These are phyloP conservation scores for honey bee (Apis mellifera) DNA, from an alignment of 1,140 invertebrate genomes.

Conservation along the genomic window DNA sequence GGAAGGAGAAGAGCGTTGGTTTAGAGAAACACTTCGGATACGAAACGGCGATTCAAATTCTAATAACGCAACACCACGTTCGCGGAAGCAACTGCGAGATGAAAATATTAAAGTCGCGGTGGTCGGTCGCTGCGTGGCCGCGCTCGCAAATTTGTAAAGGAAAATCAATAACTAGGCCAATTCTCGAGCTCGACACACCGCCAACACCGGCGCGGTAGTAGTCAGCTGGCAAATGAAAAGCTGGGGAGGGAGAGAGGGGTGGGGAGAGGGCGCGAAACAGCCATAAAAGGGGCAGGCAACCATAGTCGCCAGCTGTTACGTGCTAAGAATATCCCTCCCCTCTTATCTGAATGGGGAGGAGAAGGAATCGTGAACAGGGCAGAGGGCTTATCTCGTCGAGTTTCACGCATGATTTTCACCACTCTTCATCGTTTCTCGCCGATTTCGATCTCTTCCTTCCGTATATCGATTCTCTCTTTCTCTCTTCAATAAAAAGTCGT, in stretches of 20 bases:
- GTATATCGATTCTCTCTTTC: slow-evolving; percentile 24
- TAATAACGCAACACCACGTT: no score
- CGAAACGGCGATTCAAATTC: no score
- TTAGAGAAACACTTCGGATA: no score
- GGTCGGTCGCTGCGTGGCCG: background rate
- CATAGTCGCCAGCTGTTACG: background rate
- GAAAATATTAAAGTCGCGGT: no score
- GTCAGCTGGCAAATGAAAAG: background rate
- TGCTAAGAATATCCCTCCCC: background rate
- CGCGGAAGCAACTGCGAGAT: no score
- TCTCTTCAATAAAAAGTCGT: background rate
- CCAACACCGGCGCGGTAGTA: background rate
- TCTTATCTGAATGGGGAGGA: no score
- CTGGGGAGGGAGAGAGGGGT: background rate
- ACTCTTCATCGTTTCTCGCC: slow-evolving; percentile 20
- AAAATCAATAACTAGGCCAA: background rate
- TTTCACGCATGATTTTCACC: slow-evolving; percentile 25
- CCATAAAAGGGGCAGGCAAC: background rate
- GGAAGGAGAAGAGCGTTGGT: no score
- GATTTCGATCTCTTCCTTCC: slow-evolving; percentile 24
- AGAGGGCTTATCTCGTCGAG: slow-evolving; percentile 1
- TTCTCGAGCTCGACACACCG: background rate
- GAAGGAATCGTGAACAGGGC: background rate
- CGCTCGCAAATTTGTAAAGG: background rate
- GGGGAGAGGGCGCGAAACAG: background rate